Percentiles rank a stretch among this genome's conserved stretches.
Conservation (phyloP, 2,888 invertebrate genomes). For the Teinopalpus imperialis region DNA sequence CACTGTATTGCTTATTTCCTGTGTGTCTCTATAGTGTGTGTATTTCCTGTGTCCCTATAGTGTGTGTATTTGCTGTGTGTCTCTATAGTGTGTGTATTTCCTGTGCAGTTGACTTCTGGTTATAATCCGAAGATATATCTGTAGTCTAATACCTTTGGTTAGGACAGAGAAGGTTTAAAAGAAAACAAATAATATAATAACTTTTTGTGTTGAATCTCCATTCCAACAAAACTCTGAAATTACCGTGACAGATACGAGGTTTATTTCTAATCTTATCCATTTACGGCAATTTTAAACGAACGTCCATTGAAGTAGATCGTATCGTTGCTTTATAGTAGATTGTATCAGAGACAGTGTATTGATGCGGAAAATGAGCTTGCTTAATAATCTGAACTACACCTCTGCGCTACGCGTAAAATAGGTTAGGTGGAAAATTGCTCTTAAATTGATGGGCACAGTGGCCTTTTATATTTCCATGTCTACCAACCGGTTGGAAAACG, state of each 20-base stretch:
- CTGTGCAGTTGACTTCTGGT: no score
- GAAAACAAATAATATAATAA: no score
- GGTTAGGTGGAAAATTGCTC: constrained; percentile 44
- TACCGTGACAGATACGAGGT: not conserved
- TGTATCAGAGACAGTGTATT: constrained; percentile 31
- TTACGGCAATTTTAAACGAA: constrained; percentile 2
- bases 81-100: no score
- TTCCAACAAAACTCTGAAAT: no score
- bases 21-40: no score
- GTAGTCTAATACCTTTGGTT: no score
- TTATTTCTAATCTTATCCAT: constrained; percentile 1
- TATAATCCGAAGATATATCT: no score
- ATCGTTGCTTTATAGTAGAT: constrained; percentile 21
- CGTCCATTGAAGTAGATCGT: constrained; percentile 13
- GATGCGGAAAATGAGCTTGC: constrained; percentile 43
- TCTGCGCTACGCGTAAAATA: constrained; percentile 34
- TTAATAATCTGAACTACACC: constrained; percentile 37
- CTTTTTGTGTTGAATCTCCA: no score
- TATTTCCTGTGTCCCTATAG: no score
- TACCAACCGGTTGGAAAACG: not conserved
- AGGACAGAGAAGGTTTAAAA: no score
- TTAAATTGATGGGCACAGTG: constrained; percentile 28
- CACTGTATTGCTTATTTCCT: no score
- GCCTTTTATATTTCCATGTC: constrained; percentile 8
- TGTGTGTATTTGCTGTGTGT: no score